Evolutionary conservation across 2,113 vertebrate species (phyloP), one percentile per base, ranked within the genome.

Genomic region (Galeopterus variegatus): DNA sequence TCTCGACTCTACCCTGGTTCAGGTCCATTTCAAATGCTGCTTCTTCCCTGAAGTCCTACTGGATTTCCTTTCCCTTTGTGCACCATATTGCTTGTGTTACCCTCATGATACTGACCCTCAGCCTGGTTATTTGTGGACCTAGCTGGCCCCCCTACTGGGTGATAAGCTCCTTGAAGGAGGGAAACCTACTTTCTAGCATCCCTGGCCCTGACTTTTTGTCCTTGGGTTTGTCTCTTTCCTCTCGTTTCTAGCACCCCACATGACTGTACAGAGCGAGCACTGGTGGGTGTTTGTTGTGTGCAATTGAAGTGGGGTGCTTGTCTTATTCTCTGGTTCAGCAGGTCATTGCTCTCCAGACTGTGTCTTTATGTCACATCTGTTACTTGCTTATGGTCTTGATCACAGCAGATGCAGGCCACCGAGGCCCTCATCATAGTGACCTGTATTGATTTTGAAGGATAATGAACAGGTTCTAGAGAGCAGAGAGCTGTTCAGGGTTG

Each of bases 271-370:
- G 10, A 50, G 5, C 21, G 52, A 76, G 45, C 7, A 3, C 45
- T 4, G 4, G 0, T 2, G 7, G 10, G 13, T 24, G 24, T 56
- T 11, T 14, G 31, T 2, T 21, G 45, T 36, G 70, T 11, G 1
- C 33, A 52, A 24, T 3, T 31, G 69, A 81, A 54, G 23, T 17
- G 18, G 60, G 31, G 26, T n/a, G 41, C 45, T 70, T 8, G 31
- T 56, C 60, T 33, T 1, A 10, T 52, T 69, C 8, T 65, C 11
- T 5, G 31, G 77, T 33, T n/a, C 67, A 33, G 12, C 28, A 58
- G n/a, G 8, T 23, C 5, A 0, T 50, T 36, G 36, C 31, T 64
- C 28, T 54, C 36, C 1, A 7, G 84, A 52, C 64, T 67, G 17
- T 84, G 48, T 48, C 23, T 69, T 81, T 60, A 4, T 10, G 56